These are phyloP conservation scores for Globia sparganii DNA, from an alignment of 2,888 invertebrate species.

Conservation along the genomic window DNA sequence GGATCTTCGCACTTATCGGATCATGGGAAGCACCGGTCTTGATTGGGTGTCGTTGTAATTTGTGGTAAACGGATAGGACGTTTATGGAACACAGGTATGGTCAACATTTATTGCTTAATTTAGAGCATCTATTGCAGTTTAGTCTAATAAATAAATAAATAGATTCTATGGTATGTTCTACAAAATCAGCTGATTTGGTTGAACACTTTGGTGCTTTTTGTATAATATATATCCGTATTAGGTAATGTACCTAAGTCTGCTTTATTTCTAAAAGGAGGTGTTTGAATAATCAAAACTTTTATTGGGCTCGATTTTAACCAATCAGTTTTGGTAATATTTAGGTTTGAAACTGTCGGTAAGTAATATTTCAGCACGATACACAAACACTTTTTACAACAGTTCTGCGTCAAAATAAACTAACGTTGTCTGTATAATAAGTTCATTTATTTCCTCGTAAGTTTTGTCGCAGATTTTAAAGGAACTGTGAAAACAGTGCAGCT, in stretches of 20 bases:
- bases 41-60: slow-evolving; percentile 45
- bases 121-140: neutral
- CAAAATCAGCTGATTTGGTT: neutral
- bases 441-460: neutral
- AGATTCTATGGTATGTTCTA: neutral
- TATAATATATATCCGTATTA: neutral
- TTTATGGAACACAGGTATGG: neutral
- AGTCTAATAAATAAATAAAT: neutral
- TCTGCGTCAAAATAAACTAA: neutral
- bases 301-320: neutral
- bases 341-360: neutral
- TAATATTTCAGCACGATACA: no score
- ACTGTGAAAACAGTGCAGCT: slow-evolving; percentile 5
- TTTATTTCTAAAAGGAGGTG: neutral
- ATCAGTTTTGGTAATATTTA: neutral
- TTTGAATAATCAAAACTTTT: neutral
- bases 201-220: neutral
- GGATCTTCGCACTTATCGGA: slow-evolving; percentile 43
- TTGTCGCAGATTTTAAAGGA: slow-evolving; percentile 10
- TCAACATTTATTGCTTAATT: neutral
- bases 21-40: slow-evolving; percentile 44
- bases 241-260: neutral
- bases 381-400: neutral
- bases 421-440: neutral
- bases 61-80: slow-evolving; percentile 12